These are phyloP conservation scores for Darevskia nairensis DNA, from an alignment of 2,797 vertebrate genomes.

Conservation along the genomic window DNA sequence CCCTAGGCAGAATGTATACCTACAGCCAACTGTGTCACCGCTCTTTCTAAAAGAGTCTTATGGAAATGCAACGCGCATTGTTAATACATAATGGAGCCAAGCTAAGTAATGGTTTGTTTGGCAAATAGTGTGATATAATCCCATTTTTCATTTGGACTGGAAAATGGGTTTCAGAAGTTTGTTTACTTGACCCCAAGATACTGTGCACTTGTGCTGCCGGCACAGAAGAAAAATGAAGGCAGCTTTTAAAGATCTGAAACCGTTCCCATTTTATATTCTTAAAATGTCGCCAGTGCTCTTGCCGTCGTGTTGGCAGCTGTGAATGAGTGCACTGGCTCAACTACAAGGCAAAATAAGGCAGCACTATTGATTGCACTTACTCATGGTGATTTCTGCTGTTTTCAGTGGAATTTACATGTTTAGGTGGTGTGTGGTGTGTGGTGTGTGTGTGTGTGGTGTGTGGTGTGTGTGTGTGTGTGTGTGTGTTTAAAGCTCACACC, in stretches of 20 bases:
- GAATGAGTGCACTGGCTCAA: background rate
- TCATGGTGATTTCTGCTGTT: background rate
- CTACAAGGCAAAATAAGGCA: conserved; percentile 1
- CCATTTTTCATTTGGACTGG: conserved; percentile 16
- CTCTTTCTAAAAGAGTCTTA: background rate
- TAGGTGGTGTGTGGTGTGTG: background rate
- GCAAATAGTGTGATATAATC: background rate
- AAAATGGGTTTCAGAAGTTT: conserved; percentile 2
- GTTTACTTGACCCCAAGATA: conserved; percentile 4
- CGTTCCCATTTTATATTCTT: background rate
- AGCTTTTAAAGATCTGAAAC: background rate
- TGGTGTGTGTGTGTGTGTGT: too few species aligned
- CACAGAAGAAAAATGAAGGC: conserved; percentile 16
- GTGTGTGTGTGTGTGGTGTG: too few species aligned
- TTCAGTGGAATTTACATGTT: background rate
- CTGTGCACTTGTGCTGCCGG: background rate
- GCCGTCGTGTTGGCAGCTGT: background rate
- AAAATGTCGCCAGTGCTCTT: background rate
- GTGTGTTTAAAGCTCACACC: background rate
- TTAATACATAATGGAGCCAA: background rate
- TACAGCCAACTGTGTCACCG: background rate
- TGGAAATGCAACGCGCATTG: background rate
- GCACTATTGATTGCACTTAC: background rate
- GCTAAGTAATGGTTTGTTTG: conserved; percentile 1
- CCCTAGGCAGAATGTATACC: background rate